Conservation (phyloP, 2,113 vertebrate genomes). For the Grammomys dolichurus region DNA sequence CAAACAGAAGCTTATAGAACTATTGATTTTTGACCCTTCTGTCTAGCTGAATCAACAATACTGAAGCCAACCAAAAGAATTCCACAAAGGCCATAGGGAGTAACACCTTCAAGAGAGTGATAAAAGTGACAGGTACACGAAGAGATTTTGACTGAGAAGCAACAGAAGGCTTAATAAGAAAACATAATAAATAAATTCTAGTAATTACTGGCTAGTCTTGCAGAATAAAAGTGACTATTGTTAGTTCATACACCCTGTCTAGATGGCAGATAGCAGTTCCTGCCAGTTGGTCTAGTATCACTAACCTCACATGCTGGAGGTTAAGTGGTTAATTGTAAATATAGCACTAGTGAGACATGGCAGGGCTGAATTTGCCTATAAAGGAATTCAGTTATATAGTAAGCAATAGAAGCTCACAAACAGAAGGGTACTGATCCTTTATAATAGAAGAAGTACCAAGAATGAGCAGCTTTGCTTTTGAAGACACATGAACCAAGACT, state of each 20-base stretch:
- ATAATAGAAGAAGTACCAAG: constrained; percentile 79
- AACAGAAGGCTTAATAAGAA: constrained; percentile 92
- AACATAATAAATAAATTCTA: constrained; percentile 91
- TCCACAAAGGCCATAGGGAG: constrained; percentile 85
- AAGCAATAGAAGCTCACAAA: constrained; percentile 94
- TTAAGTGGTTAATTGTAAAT: constrained; percentile 93
- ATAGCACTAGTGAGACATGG: constrained; percentile 93
- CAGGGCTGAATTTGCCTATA: constrained; percentile 90
- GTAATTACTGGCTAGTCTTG: constrained; percentile 93
- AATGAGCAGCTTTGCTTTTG: constrained; percentile 27
- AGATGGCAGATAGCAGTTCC: constrained; percentile 90
- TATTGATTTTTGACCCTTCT: constrained; percentile 86
- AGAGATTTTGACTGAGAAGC: constrained; percentile 91
- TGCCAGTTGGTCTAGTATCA: constrained; percentile 92
- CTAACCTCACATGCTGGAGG: constrained; percentile 93
- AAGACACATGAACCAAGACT: constrained; percentile 47
- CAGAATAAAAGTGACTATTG: constrained; percentile 93
- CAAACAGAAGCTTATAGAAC: constrained; percentile 88
- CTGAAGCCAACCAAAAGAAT: constrained; percentile 81
- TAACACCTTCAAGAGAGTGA: constrained; percentile 84
- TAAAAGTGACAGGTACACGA: constrained; percentile 83
- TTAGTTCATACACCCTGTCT: constrained; percentile 93
- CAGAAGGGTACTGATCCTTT: constrained; percentile 94
- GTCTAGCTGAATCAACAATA: constrained; percentile 86
- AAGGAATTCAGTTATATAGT: constrained; percentile 94